These are phyloP conservation scores for Tetranychus urticae DNA, from an alignment of 1,140 invertebrate species.

Conservation along the genomic window DNA sequence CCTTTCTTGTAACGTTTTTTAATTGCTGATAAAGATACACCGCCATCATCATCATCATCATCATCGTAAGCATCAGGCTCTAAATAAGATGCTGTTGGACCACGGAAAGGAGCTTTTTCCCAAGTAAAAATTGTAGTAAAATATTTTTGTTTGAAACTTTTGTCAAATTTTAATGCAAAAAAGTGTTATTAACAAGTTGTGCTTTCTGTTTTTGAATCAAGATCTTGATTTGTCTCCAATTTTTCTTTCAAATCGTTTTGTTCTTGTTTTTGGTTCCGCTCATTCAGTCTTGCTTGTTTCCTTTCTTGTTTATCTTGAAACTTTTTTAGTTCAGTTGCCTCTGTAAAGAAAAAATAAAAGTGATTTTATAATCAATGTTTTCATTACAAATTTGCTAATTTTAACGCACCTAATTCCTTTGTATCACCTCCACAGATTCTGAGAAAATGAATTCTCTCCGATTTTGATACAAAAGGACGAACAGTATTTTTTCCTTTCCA, in stretches of 20 bases:
- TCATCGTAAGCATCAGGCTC: slow-evolving; percentile 36
- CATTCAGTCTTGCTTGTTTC: neutral
- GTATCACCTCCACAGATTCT: slow-evolving; percentile 51
- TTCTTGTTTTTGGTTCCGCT: neutral
- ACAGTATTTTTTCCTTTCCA: slow-evolving; percentile 70
- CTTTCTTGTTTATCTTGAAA: neutral
- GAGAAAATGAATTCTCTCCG: slow-evolving; percentile 60
- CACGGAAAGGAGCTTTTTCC: slow-evolving; percentile 27
- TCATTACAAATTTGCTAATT: neutral
- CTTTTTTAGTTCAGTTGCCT: neutral
- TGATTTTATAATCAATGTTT: neutral
- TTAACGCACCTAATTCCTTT: neutral
- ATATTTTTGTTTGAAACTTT: too few relatives aligned
- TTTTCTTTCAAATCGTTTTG: neutral
- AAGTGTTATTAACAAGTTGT: too few relatives aligned
- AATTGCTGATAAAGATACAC: slow-evolving; percentile 71
- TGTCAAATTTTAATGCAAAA: too few relatives aligned
- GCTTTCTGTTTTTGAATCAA: neutral
- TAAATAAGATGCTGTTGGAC: slow-evolving; percentile 31
- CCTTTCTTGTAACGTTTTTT: slow-evolving; percentile 76
- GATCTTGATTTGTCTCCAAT: neutral
- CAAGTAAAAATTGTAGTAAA: neutral
- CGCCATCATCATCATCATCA: slow-evolving; percentile 68
- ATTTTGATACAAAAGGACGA: slow-evolving; percentile 53
- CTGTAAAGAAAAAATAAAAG: neutral